Evolutionary conservation across 2,888 invertebrate species (phyloP).

Genomic region (Nomada lathburiana): DNA sequence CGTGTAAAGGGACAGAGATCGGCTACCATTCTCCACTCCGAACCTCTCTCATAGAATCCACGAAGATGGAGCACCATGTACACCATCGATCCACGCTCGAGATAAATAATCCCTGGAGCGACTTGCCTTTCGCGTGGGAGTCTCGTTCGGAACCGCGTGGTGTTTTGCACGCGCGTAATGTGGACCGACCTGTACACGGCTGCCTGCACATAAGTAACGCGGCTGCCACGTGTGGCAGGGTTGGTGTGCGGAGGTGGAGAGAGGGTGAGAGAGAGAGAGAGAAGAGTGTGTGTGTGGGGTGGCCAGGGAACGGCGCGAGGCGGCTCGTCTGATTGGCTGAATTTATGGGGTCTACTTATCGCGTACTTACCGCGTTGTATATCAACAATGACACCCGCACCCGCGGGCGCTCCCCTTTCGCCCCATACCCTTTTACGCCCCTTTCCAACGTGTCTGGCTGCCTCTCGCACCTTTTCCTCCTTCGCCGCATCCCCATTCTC

Average conservation of each 20-base stretch:
- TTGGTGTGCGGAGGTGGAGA: not conserved
- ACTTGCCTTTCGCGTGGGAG: constrained; percentile 63
- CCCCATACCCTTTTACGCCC: constrained; percentile 64
- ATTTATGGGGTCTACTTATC: constrained; percentile 84
- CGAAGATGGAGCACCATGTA: not conserved
- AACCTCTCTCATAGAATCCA: not conserved
- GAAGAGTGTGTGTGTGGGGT: constrained; percentile 26
- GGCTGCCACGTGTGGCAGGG: constrained; percentile 66
- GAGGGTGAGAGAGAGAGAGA: too few species aligned
- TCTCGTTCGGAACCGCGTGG: constrained; percentile 35
- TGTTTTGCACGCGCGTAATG: constrained; percentile 60
- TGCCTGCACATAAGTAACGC: constrained; percentile 73
- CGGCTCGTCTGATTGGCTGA: constrained; percentile 83
- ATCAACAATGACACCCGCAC: constrained; percentile 84
- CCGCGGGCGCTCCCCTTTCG: constrained; percentile 78
- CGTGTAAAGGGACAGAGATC: not conserved
- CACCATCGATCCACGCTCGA: constrained; percentile 13
- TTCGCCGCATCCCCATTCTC: constrained; percentile 43
- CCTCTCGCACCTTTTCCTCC: constrained; percentile 57
- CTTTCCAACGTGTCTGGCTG: constrained; percentile 51
- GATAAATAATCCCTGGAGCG: constrained; percentile 54
- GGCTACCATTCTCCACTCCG: not conserved
- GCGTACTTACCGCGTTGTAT: constrained; percentile 84
- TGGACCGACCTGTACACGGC: constrained; percentile 69
- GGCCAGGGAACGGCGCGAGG: constrained; percentile 72